These are phyloP conservation scores for Gadus chalcogrammus DNA, from an alignment of 2,113 vertebrate species.

Conservation along the genomic window DNA sequence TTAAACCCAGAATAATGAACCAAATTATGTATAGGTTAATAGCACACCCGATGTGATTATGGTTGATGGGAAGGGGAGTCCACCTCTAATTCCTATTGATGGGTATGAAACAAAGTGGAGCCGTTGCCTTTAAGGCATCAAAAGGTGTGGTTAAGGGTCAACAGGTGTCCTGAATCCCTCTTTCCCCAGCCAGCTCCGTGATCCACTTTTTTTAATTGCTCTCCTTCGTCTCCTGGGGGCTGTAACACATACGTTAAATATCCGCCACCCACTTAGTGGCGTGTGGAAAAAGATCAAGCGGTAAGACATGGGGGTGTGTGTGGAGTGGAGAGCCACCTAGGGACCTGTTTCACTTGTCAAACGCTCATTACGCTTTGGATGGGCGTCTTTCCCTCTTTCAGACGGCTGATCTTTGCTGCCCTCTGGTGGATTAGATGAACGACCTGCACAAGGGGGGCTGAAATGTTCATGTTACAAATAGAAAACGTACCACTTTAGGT, in stretches of 20 bases:
- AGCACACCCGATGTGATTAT: neutral
- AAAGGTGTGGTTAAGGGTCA: neutral
- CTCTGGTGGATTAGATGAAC: slow-evolving; percentile 41
- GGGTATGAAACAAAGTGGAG: neutral
- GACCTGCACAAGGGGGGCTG: neutral
- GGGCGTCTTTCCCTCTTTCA: neutral
- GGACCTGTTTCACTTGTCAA: slow-evolving; percentile 56
- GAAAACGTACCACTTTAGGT: too few species aligned
- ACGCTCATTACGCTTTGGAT: slow-evolving; percentile 9
- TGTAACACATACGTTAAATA: slow-evolving; percentile 49
- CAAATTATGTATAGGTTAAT: neutral
- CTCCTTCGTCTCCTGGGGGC: slow-evolving; percentile 41
- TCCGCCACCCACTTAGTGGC: slow-evolving; percentile 14
- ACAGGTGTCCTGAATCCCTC: slow-evolving; percentile 59
- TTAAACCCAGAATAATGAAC: too few species aligned
- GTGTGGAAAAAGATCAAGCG: slow-evolving; percentile 31
- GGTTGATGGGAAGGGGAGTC: neutral
- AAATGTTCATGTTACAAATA: neutral
- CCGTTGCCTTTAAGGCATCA: neutral
- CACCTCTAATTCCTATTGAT: neutral
- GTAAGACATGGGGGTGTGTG: slow-evolving; percentile 30
- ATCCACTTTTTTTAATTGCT: slow-evolving; percentile 68
- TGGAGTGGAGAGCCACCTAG: slow-evolving; percentile 25
- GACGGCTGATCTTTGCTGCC: slow-evolving; percentile 17
- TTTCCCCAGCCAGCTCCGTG: slow-evolving; percentile 48